Base-by-base conservation (phyloP, 1,140 invertebrate genomes). In the Lepidurus couesii region DNA sequence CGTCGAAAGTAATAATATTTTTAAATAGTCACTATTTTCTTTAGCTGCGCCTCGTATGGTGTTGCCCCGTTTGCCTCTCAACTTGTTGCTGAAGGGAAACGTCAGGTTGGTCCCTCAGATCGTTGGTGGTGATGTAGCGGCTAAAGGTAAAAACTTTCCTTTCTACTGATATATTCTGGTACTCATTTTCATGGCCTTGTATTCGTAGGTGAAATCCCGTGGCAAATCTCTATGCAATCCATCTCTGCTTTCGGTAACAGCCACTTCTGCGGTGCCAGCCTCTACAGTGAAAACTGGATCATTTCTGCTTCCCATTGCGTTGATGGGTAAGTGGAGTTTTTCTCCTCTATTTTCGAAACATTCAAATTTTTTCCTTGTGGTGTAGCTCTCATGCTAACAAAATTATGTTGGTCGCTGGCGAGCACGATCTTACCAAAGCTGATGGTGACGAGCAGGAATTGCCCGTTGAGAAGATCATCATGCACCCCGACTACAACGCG, bases 191-290 rank as follows among this genome's bases (percentile, higher is more conserved):
- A 24, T 24, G 16, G 3, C 65, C 65, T 24, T 3, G 76, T 7
- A 83, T 84, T 77, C 42, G 82, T 84, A 0, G 83, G 86, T 53
- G 84, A 84, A 78, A 87, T 89, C 76, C 88, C 89, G 2, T 90
- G 88, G 78, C 83, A 89, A n/a, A 87, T 89, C 10, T 89, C 88
- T 1, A 79, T 90, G 44, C 88, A 89, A 79, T 77, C 83, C 43
- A 82, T 82, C 73, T 82, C 82, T 8, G 81, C 44, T 21, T 81
- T 76, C 24, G 80, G 84, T 5, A 73, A n/a, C 0, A 82, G 83
- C 5, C 90, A 90, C 81, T 85, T 88, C 78, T 92, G 90, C 81
- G 87, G 86, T 44, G 88, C 86, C 13, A 85, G 86, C 16, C 86
- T 90, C 21, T 75, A 91, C 53, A 87, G 82, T 78, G 85, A 88